Base-by-base conservation (phyloP, 2,797 vertebrate genomes). In the Pampus argenteus region DNA sequence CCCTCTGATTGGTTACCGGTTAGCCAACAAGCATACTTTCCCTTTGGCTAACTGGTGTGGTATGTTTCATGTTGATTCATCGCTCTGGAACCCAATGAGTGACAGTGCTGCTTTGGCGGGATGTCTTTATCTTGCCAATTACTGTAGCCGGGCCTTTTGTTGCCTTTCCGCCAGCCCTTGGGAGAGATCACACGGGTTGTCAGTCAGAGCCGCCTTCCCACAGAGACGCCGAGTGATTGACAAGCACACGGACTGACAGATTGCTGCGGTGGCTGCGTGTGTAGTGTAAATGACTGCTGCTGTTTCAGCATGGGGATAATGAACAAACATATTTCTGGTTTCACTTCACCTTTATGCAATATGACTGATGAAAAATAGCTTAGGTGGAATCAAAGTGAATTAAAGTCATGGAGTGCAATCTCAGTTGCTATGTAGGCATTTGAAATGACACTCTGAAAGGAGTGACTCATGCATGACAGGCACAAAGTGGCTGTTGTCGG, bases 101-200 rank as follows among this genome's bases (percentile, higher is more conserved):
- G 90, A 92, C 90, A 88, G 88, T 76, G 83, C 75, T 66, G 81
- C 84, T 81, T 82, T 79, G 61, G 80, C 68, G 67, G 85, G 85
- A 92, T 62, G 85, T 88, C 88, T 92, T 92, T 90, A 89, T 92
- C 89, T 89, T 86, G 82, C 80, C 91, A 91, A 93, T 92, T 91
- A 90, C 90, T 81, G 87, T 77, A 88, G 82, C 87, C 18, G 18
- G 87, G 85, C 79, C 87, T 85, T 87, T 89, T 92, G 90, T 91
- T 86, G 82, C 74, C 84, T 79, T 79, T 66, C 87, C 83, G 83
- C 86, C 82, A 76, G 88, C 86, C 87, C 87, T 84, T 88, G 67
- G 80, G 88, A 90, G 89, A 92, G 92, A 93, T 92, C 92, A 92
- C 89, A 93, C 88, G 54, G 85, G 83, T 88, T 89, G 92, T 90